Conservation (phyloP, 2,113 vertebrate species). For the Chinchilla lanigera region DNA sequence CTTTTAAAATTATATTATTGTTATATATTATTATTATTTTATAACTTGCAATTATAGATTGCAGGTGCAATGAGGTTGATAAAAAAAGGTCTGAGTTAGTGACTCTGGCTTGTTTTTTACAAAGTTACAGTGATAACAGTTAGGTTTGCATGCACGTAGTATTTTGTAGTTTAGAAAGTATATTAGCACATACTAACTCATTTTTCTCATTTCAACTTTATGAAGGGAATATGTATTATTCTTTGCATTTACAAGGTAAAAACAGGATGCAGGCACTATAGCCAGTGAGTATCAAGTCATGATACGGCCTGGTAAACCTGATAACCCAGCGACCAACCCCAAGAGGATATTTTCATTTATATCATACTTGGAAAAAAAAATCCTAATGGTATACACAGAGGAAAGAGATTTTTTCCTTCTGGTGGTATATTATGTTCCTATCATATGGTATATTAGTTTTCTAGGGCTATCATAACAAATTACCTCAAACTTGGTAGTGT, state of each 20-base stretch:
- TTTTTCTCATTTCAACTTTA: not conserved
- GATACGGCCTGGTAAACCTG: not conserved
- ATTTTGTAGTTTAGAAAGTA: constrained; percentile 35
- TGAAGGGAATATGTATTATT: constrained; percentile 10
- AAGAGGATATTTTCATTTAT: constrained; percentile 36
- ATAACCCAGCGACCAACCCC: not conserved
- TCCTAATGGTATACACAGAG: not conserved
- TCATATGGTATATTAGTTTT: not conserved
- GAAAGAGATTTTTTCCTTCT: not conserved
- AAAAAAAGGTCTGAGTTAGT: constrained; percentile 31
- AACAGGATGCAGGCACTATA: not conserved
- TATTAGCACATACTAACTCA: not conserved
- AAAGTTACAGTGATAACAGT: constrained; percentile 22
- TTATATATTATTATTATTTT: too few relatives aligned
- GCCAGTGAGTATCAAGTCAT: not conserved
- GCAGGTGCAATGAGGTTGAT: not conserved
- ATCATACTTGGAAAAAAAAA: not conserved
- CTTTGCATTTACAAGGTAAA: constrained; percentile 30
- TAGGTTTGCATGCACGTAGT: not conserved
- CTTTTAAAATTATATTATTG: too few relatives aligned
- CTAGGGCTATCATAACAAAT: not conserved
- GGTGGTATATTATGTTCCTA: not conserved
- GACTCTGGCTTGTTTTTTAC: not conserved
- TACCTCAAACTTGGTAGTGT: not conserved
- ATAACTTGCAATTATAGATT: not conserved